A percentile compares a stretch with the other conserved stretches of the same genome.
These are phyloP conservation scores for Dasypogon diadema DNA, from an alignment of 2,888 invertebrate genomes.

Conservation along the genomic window DNA sequence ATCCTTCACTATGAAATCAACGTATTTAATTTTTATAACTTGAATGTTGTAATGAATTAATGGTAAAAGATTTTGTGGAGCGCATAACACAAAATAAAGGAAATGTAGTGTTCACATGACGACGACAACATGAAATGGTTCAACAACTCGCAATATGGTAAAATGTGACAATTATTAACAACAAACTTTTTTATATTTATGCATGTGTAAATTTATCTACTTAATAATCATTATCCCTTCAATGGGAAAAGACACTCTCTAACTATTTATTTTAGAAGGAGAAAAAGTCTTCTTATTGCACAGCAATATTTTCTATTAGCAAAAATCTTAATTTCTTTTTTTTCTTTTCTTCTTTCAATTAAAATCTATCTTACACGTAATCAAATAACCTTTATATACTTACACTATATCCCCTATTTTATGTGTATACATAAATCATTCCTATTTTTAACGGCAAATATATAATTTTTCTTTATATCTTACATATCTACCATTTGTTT, in stretches of 20 bases:
- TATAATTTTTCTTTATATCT: slow-evolving; percentile 11
- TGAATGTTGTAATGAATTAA: background rate
- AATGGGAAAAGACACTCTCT: slow-evolving; percentile 50
- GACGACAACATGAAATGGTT: slow-evolving; percentile 28
- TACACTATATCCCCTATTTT: slow-evolving; percentile 22
- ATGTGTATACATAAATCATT: slow-evolving; percentile 22
- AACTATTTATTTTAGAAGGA: slow-evolving; percentile 40
- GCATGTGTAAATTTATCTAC: slow-evolving; percentile 35
- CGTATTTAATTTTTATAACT: background rate
- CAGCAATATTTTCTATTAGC: slow-evolving; percentile 47
- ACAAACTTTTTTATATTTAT: slow-evolving; percentile 32
- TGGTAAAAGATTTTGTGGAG: background rate
- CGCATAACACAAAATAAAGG: background rate
- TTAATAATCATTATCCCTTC: slow-evolving; percentile 42
- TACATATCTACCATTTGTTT: background rate
- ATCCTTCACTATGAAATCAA: slow-evolving; percentile 29
- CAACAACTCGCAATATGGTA: slow-evolving; percentile 39
- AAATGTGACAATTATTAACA: slow-evolving; percentile 45
- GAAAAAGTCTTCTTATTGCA: slow-evolving; percentile 48
- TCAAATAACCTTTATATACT: background rate
- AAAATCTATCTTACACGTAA: slow-evolving; percentile 27
- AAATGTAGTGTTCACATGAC: slow-evolving; percentile 25
- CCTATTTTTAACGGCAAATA: slow-evolving; percentile 9
- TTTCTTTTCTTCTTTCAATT: background rate
- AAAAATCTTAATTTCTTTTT: slow-evolving; percentile 36